Evolutionary conservation across 1,140 invertebrate species (phyloP).

Genomic region (Gyrodactylus salaris): DNA sequence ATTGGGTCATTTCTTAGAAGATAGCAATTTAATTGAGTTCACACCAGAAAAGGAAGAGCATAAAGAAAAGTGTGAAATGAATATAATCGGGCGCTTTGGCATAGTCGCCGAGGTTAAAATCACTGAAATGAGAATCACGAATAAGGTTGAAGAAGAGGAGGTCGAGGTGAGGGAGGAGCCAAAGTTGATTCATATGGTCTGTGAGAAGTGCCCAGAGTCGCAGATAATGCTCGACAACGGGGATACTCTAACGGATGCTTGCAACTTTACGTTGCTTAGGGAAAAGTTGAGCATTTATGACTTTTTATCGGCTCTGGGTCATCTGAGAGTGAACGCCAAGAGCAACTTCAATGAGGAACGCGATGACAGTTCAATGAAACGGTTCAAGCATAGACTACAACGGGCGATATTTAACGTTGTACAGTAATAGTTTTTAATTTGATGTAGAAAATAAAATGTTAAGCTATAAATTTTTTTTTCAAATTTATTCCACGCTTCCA

Average conservation of each 20-base stretch:
- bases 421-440: too few species aligned
- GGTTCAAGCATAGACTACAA: not conserved
- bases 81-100: not conserved
- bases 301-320: not conserved
- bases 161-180: not conserved
- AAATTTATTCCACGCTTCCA: too few species aligned
- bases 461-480: too few species aligned
- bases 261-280: not conserved
- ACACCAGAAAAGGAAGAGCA: not conserved
- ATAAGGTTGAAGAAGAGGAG: not conserved
- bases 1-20: not conserved
- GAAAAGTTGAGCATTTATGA: not conserved
- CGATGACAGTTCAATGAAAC: not conserved
- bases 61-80: not conserved
- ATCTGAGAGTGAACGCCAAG: not conserved
- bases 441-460: too few species aligned
- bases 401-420: not conserved
- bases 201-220: not conserved
- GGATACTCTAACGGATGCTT: not conserved
- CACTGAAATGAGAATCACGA: not conserved
- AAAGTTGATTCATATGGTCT: not conserved
- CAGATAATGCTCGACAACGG: not conserved
- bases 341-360: not conserved
- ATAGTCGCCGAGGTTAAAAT: not conserved
- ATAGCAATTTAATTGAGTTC: not conserved